Evolutionary conservation across 1,140 invertebrate species (phyloP).

Genomic region (Eufriesea mexicana): DNA sequence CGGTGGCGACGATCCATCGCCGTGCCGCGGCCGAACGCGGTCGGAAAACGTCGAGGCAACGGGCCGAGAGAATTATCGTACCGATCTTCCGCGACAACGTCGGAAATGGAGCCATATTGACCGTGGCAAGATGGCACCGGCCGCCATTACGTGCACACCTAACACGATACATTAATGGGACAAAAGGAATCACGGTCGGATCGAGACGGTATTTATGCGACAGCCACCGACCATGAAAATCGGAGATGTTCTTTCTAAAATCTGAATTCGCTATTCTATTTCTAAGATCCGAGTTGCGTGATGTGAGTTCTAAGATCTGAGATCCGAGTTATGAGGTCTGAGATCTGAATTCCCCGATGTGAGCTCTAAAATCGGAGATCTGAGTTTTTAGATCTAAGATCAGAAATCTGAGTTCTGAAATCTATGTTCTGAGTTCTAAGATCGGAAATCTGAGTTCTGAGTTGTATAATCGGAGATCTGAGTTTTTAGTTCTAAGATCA

Average conservation of each 20-base stretch:
- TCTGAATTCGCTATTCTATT: no score
- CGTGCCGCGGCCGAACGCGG: not conserved
- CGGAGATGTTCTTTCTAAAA: not conserved
- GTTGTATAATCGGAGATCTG: no score
- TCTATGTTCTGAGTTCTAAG: no score
- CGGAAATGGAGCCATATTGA: conserved; percentile 7
- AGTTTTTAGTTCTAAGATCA: no score
- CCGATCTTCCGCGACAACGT: conserved; percentile 12
- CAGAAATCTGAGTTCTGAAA: no score
- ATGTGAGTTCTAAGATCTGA: no score
- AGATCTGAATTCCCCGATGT: no score
- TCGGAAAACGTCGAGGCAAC: conserved; percentile 26
- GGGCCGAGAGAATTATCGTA: conserved; percentile 31
- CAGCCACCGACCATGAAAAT: not conserved
- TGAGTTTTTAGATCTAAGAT: no score
- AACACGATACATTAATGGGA: not conserved
- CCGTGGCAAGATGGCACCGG: not conserved
- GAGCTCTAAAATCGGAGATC: no score
- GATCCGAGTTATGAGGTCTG: no score
- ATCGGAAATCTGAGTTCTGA: no score
- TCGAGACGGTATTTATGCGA: not conserved
- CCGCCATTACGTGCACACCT: not conserved
- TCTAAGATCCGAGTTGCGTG: no score
- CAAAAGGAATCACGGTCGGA: not conserved
- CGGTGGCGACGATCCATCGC: conserved; percentile 18